These are phyloP conservation scores for Toxotes chatareus DNA, from an alignment of 2,113 vertebrate genomes.

Conservation along the genomic window DNA sequence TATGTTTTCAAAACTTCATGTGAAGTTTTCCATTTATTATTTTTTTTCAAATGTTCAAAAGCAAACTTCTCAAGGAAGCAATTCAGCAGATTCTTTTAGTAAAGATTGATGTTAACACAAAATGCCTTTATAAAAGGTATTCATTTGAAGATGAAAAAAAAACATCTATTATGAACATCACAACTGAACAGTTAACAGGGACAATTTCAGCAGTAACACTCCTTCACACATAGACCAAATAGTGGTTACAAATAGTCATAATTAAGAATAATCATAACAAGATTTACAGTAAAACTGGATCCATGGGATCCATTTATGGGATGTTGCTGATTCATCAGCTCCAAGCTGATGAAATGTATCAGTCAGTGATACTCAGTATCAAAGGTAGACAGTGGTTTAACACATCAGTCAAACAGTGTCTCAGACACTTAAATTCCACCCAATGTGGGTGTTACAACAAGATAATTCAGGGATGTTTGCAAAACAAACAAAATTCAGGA, in stretches of 20 bases:
- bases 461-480: slow-evolving; percentile 41
- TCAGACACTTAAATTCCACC: slow-evolving; percentile 62
- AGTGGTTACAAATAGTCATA: slow-evolving; percentile 59
- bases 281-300: slow-evolving; percentile 73
- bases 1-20: slow-evolving; percentile 68
- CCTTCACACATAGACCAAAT: slow-evolving; percentile 51
- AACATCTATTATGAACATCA: slow-evolving; percentile 56
- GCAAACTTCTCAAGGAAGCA: slow-evolving; percentile 74
- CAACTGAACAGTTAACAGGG: slow-evolving; percentile 28
- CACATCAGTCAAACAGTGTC: slow-evolving; percentile 50
- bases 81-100: slow-evolving; percentile 30
- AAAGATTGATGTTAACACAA: slow-evolving; percentile 41
- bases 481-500: slow-evolving; percentile 51
- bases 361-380: slow-evolving; percentile 68
- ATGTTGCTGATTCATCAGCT: slow-evolving; percentile 43
- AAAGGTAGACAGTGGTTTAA: slow-evolving; percentile 33
- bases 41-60: slow-evolving; percentile 48
- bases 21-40: slow-evolving; percentile 76
- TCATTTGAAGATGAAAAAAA: slow-evolving; percentile 56
- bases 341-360: slow-evolving; percentile 48
- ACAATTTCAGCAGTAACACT: slow-evolving; percentile 26
- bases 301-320: slow-evolving; percentile 71
- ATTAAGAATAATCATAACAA: slow-evolving; percentile 58
- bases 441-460: slow-evolving; percentile 62
- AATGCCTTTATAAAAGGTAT: slow-evolving; percentile 76